phyloP scores from a whole-genome alignment of 1,140 invertebrate genomes.

The Drosophila fuyamai region DNA sequence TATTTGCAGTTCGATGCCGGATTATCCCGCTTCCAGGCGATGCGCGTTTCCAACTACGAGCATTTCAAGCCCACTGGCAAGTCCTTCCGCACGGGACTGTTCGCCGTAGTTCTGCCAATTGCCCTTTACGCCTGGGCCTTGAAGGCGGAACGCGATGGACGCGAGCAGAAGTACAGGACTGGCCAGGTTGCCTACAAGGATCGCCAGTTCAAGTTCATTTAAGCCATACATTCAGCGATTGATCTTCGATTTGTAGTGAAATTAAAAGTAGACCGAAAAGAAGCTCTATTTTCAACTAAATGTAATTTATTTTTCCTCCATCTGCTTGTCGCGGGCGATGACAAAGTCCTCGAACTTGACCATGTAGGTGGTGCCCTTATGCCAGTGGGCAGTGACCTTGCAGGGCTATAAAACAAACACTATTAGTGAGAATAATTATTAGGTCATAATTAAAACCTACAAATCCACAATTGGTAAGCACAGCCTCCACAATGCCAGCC shows the following conservation, averaged over 20 bases:
- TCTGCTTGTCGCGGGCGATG: constrained; percentile 95
- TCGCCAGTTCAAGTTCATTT: constrained; percentile 87
- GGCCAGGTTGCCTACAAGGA: constrained; percentile 91
- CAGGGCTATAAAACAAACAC: constrained; percentile 90
- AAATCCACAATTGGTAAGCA: constrained; percentile 96
- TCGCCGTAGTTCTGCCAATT: constrained; percentile 87
- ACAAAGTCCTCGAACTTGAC: constrained; percentile 99
- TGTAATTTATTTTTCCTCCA: constrained; percentile 90
- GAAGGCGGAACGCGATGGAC: constrained; percentile 85
- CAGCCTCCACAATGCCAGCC: constrained; percentile 98
- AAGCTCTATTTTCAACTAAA: constrained; percentile 20
- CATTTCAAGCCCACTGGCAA: constrained; percentile 89
- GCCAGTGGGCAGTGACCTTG: constrained; percentile 99
- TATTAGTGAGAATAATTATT: constrained; percentile 65
- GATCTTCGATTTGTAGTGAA: constrained; percentile 40
- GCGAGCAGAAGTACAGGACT: constrained; percentile 87
- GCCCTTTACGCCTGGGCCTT: constrained; percentile 85
- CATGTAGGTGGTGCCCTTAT: constrained; percentile 99
- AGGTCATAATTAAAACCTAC: constrained; percentile 88
- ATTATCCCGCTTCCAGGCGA: constrained; percentile 89
- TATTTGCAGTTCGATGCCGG: constrained; percentile 90
- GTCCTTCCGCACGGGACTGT: constrained; percentile 86
- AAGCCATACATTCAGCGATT: constrained; percentile 49
- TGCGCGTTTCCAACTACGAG: constrained; percentile 88
- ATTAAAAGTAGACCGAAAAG: constrained; percentile 50